Percentiles rank a stretch among this genome's conserved stretches.
phyloP scores from a whole-genome alignment of 2,797 vertebrate species.

The Malurus leucopterus region DNA sequence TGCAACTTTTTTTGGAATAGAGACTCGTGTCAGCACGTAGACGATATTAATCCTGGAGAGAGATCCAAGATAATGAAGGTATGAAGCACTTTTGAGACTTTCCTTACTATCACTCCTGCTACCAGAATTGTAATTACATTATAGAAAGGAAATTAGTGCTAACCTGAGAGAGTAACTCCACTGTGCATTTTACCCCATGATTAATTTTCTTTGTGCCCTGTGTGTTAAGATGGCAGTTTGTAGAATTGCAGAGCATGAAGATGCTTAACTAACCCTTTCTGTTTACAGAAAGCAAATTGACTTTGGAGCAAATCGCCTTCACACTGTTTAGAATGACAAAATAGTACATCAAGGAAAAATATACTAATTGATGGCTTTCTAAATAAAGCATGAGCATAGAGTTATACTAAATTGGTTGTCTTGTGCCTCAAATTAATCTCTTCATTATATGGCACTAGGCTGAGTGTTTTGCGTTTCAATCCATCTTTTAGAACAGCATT shows the following conservation, averaged over 20 bases:
- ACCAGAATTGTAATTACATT: slow-evolving; percentile 51
- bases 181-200: slow-evolving; percentile 51
- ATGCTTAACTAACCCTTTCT: slow-evolving; percentile 61
- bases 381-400: slow-evolving; percentile 71
- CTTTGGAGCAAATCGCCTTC: slow-evolving; percentile 67
- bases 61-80: slow-evolving; percentile 50
- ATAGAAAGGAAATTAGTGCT: slow-evolving; percentile 64
- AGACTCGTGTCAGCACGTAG: not conserved
- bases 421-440: slow-evolving; percentile 80
- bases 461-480: slow-evolving; percentile 78
- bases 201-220: slow-evolving; percentile 62
- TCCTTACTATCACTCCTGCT: slow-evolving; percentile 43
- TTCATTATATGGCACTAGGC: slow-evolving; percentile 77
- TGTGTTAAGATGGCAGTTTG: slow-evolving; percentile 42
- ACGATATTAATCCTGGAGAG: slow-evolving; percentile 18
- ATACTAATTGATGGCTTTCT: slow-evolving; percentile 78
- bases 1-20: slow-evolving; percentile 1
- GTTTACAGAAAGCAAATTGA: slow-evolving; percentile 71
- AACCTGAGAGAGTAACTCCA: slow-evolving; percentile 50
- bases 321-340: slow-evolving; percentile 71
- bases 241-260: slow-evolving; percentile 29
- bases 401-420: slow-evolving; percentile 79
- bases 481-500: slow-evolving; percentile 73
- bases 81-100: slow-evolving; percentile 54
- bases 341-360: slow-evolving; percentile 71